phyloP scores from a whole-genome alignment of 2,888 invertebrate species.

The Octodonta nipae region DNA sequence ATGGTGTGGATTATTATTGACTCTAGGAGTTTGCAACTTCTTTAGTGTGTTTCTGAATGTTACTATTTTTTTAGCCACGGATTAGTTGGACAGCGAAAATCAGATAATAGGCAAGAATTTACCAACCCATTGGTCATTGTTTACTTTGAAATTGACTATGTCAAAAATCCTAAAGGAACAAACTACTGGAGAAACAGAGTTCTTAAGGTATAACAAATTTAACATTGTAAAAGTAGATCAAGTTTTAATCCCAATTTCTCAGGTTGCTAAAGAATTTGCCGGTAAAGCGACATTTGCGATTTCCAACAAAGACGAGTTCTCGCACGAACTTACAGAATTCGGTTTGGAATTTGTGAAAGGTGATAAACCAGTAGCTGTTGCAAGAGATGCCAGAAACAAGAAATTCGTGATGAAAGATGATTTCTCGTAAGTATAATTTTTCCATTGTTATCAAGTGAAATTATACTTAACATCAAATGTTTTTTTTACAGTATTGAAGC shows the following conservation, averaged over 20 bases:
- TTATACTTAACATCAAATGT: constrained; percentile 1
- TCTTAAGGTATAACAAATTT: constrained; percentile 49
- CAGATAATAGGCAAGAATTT: constrained; percentile 76
- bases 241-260: constrained; percentile 5
- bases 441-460: constrained; percentile 11
- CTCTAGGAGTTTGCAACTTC: no score
- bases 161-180: constrained; percentile 92
- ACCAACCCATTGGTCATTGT: constrained; percentile 78
- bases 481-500: constrained; percentile 54
- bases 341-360: constrained; percentile 76
- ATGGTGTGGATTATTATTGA: no score
- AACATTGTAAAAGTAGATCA: background rate
- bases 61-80: constrained; percentile 50
- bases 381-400: constrained; percentile 66
- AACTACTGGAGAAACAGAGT: constrained; percentile 98
- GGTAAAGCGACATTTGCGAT: constrained; percentile 73
- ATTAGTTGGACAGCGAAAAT: constrained; percentile 78
- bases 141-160: constrained; percentile 89
- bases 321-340: constrained; percentile 85
- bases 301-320: constrained; percentile 85
- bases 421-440: constrained; percentile 57
- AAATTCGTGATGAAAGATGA: constrained; percentile 83
- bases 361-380: constrained; percentile 82
- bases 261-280: constrained; percentile 44
- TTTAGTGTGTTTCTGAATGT: no score